Base-by-base conservation (phyloP, 2,797 vertebrate species). In the Allobates femoralis region DNA sequence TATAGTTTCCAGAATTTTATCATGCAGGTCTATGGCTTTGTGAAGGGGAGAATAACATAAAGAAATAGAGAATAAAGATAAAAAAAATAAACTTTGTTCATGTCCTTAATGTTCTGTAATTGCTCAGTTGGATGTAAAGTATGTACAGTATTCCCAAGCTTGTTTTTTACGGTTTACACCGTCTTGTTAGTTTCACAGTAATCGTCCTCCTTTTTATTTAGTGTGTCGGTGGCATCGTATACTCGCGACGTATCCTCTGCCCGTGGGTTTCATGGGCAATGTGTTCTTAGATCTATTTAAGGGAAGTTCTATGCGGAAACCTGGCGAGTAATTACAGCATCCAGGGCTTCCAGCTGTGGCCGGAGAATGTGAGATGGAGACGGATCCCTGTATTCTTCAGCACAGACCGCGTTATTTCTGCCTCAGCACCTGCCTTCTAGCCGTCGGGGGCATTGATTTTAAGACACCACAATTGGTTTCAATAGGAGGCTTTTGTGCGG, bases 321-420 rank as follows among this genome's bases (percentile, higher is more conserved):
- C 85, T 87, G 78, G 66, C 80, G 69, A 87, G 26, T 82, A 85
- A 85, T 88, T 91, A 73, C 37, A 87, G 83, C 55, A 16, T 50
- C 80, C 34, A 28, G 32, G 74, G 67, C 83, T 71, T 79, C 67
- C 81, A 41, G 75, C 78, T 90, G 88, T 77, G 88, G 37, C 64
- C n/a, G 66, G 83, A 90, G 60, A 89, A 34, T 0, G 0, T 80
- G 66, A 86, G 81, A 75, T 37, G 2, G 0, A 71, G 60, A 46
- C 32, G 41, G 81, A 58, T 73, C 55, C 53, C 79, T 69, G 1
- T 78, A 50, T 81, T 88, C 76, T 32, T 75, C 79, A 60, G 75
- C 64, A 81, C 87, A 77, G 37, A 62, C 8, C 21, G 82, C 58
- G 81, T 87, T 84, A 60, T 88, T 77, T 71, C 83, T 34, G n/a